Base-by-base conservation (phyloP, 2,797 vertebrate genomes). In the Nyctibius grandis region DNA sequence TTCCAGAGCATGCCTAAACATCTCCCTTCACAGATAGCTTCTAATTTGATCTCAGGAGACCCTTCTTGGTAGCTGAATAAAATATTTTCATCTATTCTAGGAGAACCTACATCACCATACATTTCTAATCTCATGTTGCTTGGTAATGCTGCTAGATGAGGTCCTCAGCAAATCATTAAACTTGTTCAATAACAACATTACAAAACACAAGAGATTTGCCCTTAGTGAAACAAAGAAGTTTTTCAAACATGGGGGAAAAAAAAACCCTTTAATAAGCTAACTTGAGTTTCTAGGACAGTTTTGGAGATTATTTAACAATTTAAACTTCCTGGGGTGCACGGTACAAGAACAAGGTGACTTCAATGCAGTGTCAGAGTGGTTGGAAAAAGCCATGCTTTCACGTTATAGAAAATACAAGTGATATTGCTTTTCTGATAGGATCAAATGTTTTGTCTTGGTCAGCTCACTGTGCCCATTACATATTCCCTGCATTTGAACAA, bases 41-140 rank as follows among this genome's bases (percentile, higher is more conserved):
- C 98, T 98, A 98, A 99, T 98, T 98, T 98, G 98, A 98, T 98
- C 98, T 97, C 98, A 93, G 89, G 98, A 98, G 98, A 98, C 97
- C 97, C 83, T 97, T 97, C 96, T 97, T 95, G 72, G 96, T 97
- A 98, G 98, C 97, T 97, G 98, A 98, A 98, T 98, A 98, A 98
- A 97, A 98, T 98, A 98, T 97, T 98, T 98, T 98, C 96, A 97
- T 97, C 98, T 98, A 97, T 98, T 98, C 96, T 86, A 95, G 95
- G 95, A 97, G 90, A 98, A 95, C 92, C 97, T 97, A 96, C 91
- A 95, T 96, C 92, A 95, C 96, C 97, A 97, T 97, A 98, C 96
- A 75, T 98, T 98, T 98, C 96, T 98, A 98, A 98, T 98, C 97
- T 98, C 86, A 77, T 94, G 97, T 97, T 97, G 96, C 97, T 97